Percentiles rank a stretch among this genome's conserved stretches.
Conservation (phyloP, 35 echinoderm and acorn worm genomes). For the Stichopus chloronotus region DNA sequence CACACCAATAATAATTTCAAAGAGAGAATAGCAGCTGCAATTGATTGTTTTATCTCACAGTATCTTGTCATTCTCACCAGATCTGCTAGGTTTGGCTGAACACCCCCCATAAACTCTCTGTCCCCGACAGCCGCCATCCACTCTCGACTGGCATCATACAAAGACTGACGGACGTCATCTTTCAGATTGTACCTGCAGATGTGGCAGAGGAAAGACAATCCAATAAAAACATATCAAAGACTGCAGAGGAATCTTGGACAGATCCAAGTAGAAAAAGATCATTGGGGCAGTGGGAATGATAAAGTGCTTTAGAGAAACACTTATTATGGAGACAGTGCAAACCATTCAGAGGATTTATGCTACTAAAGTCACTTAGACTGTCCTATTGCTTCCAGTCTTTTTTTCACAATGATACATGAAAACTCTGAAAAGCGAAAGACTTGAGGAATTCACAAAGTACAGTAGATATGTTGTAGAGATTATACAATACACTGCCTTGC, state of each 20-base stretch:
- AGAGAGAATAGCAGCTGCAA: no score
- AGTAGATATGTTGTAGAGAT: no score
- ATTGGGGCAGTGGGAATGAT: not conserved
- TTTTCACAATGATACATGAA: no score
- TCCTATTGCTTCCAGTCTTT: no score
- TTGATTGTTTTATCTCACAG: no score
- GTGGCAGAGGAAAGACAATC: slow-evolving; percentile 20
- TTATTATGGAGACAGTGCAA: not conserved
- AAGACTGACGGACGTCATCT: slow-evolving; percentile 77
- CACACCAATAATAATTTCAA: no score
- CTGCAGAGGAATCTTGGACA: not conserved
- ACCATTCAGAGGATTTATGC: not conserved
- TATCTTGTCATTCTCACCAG: slow-evolving; percentile 64
- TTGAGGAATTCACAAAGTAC: no score
- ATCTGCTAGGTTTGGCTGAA: slow-evolving; percentile 89
- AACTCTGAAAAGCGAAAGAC: no score
- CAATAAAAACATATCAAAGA: not conserved
- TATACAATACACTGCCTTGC: no score
- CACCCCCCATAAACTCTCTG: slow-evolving; percentile 83
- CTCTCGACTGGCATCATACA: slow-evolving; percentile 90
- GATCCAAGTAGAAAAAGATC: not conserved
- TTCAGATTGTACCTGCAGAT: slow-evolving; percentile 74
- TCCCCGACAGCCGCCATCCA: slow-evolving; percentile 84
- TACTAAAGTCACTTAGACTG: not conserved
- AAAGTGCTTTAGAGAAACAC: not conserved